phyloP scores from a whole-genome alignment of 2,113 vertebrate species.

The Casuarius casuarius region DNA sequence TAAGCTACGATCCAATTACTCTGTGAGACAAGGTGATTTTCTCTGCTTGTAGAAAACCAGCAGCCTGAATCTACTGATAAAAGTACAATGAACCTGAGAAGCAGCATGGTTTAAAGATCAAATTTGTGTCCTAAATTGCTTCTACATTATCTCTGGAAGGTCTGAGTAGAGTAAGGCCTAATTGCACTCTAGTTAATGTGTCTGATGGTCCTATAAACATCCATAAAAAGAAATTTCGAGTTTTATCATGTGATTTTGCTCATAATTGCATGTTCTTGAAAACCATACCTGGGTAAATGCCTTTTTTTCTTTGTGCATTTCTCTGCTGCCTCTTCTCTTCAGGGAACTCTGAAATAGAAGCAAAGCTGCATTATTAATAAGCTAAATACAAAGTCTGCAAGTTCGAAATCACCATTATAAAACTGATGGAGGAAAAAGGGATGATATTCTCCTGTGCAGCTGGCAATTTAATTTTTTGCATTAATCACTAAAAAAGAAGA shows the following conservation, averaged over 20 bases:
- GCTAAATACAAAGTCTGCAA: neutral
- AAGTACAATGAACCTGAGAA: neutral
- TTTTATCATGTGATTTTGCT: neutral
- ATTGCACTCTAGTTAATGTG: conserved; percentile 11
- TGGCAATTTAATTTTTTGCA: neutral
- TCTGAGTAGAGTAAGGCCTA: conserved; percentile 15
- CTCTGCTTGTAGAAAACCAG: conserved; percentile 8
- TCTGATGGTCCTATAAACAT: neutral
- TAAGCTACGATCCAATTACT: neutral
- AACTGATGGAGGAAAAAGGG: neutral
- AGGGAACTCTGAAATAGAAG: conserved; percentile 86
- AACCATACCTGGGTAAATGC: conserved; percentile 85
- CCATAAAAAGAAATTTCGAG: neutral
- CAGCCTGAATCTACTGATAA: neutral
- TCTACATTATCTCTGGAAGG: conserved; percentile 1
- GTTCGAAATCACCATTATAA: neutral
- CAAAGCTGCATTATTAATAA: conserved; percentile 21
- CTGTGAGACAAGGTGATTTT: conserved; percentile 42
- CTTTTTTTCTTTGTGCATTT: conserved; percentile 95
- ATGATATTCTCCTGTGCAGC: neutral
- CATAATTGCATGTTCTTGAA: neutral
- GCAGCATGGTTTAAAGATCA: neutral
- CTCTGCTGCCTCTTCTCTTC: conserved; percentile 92
- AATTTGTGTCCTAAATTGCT: neutral
- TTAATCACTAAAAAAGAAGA: neutral